These are phyloP conservation scores for Oscheius myriophilus DNA, from an alignment of 2,888 invertebrate genomes.

Conservation along the genomic window DNA sequence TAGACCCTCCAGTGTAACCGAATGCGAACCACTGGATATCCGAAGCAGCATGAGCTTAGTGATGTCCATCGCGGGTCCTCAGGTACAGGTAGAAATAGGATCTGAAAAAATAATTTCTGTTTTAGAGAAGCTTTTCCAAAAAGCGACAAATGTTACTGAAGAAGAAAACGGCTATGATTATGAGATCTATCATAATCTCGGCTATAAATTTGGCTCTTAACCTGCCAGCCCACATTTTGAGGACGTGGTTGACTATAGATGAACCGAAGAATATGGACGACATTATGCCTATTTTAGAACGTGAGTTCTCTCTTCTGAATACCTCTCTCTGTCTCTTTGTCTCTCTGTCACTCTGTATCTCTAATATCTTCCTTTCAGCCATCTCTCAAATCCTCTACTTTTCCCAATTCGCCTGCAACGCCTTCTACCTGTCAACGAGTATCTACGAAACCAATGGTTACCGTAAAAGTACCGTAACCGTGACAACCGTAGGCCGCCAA, in stretches of 20 bases:
- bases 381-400: conserved; percentile 67
- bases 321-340: too few relatives aligned
- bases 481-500: conserved; percentile 39
- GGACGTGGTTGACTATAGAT: conserved; percentile 57
- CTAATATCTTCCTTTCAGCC: conserved; percentile 38
- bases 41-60: conserved; percentile 43
- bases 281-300: conserved; percentile 39
- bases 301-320: conserved; percentile 49
- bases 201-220: conserved; percentile 64
- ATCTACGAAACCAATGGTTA: conserved; percentile 64
- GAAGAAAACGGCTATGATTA: conserved; percentile 53
- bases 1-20: conserved; percentile 26
- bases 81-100: conserved; percentile 23
- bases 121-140: conserved; percentile 25
- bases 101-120: neutral
- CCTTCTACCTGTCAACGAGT: conserved; percentile 67
- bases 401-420: conserved; percentile 68
- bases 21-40: conserved; percentile 27
- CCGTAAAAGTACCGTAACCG: conserved; percentile 45
- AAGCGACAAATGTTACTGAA: conserved; percentile 39
- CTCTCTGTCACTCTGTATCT: too few relatives aligned
- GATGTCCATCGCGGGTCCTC: conserved; percentile 39
- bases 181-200: conserved; percentile 64
- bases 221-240: conserved; percentile 60
- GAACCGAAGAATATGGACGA: conserved; percentile 35